Percentiles rank a stretch among this genome's conserved stretches.
Evolutionary conservation across 2,888 invertebrate species (phyloP).

Genomic region (Cheilosia vernalis): DNA sequence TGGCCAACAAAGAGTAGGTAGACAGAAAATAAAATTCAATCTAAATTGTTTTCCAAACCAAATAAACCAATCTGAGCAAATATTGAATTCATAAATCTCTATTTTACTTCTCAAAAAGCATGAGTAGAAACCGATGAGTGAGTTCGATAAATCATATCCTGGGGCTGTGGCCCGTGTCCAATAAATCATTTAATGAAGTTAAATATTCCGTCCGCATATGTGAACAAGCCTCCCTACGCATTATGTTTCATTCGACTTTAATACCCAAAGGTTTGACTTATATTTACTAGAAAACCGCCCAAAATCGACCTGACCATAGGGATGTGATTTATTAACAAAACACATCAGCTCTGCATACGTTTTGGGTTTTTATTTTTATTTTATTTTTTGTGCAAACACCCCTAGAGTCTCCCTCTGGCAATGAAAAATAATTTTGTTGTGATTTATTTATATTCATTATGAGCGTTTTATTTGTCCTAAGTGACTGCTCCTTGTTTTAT

Average conservation of each 20-base stretch:
- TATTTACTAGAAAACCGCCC: slow-evolving; percentile 31
- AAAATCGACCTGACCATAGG: slow-evolving; percentile 67
- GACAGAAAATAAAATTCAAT: not conserved
- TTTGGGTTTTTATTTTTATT: too few species aligned
- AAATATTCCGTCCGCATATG: slow-evolving; percentile 72
- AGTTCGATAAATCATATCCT: slow-evolving; percentile 1
- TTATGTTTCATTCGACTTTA: slow-evolving; percentile 63
- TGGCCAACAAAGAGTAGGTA: too few species aligned
- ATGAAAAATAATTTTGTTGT: too few species aligned
- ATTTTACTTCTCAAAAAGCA: not conserved
- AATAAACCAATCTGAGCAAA: not conserved
- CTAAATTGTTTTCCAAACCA: not conserved
- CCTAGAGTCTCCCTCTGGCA: too few species aligned
- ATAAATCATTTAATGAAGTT: slow-evolving; percentile 73
- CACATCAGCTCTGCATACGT: too few species aligned
- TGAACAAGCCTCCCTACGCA: slow-evolving; percentile 57
- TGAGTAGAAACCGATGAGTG: not conserved
- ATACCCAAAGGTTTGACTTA: slow-evolving; percentile 46
- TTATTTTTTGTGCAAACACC: too few species aligned
- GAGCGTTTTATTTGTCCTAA: too few species aligned
- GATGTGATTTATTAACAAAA: slow-evolving; percentile 68
- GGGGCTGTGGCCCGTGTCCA: slow-evolving; percentile 1
- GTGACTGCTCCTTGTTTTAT: too few species aligned
- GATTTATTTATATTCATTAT: too few species aligned
- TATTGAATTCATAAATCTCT: slow-evolving; percentile 10